A percentile compares a stretch with the other conserved stretches of the same genome.
Evolutionary conservation across 2,797 vertebrate species (phyloP).

Genomic region (Iguana delicatissima): DNA sequence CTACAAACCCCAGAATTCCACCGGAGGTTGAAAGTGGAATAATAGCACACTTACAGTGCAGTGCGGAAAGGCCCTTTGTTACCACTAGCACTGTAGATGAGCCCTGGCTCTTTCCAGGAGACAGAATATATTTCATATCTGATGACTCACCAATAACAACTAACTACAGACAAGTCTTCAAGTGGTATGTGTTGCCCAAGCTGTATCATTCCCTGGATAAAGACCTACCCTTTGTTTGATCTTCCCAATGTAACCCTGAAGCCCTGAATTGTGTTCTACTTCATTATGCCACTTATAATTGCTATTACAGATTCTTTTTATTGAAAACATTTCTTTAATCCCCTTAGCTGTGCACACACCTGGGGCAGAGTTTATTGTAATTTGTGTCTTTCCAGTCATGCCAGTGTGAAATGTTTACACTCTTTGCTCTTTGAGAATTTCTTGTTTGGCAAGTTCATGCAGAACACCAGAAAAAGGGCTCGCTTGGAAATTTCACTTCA

Average conservation of each 20-base stretch:
- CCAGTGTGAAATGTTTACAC: constrained; percentile 46
- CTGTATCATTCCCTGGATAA: not conserved
- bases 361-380: constrained; percentile 40
- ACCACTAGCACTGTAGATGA: too few species aligned
- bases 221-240: constrained; percentile 34
- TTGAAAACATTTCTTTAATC: not conserved
- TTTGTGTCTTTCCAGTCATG: constrained; percentile 42
- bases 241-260: constrained; percentile 12
- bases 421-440: constrained; percentile 59
- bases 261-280: constrained; percentile 17
- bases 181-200: not conserved
- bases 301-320: constrained; percentile 30
- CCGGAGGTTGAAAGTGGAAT: too few species aligned
- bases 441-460: constrained; percentile 51
- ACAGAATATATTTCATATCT: not conserved
- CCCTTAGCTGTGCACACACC: constrained; percentile 25
- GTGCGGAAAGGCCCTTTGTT: not conserved
- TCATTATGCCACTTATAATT: constrained; percentile 26
- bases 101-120: not conserved
- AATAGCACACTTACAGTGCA: too few species aligned
- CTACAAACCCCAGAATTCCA: too few species aligned
- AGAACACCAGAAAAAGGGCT: constrained; percentile 46
- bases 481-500: constrained; percentile 45
- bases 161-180: not conserved
- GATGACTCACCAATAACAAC: not conserved